Base-by-base conservation (phyloP, 2,888 invertebrate genomes). In the Oxyteleia sp. region DNA sequence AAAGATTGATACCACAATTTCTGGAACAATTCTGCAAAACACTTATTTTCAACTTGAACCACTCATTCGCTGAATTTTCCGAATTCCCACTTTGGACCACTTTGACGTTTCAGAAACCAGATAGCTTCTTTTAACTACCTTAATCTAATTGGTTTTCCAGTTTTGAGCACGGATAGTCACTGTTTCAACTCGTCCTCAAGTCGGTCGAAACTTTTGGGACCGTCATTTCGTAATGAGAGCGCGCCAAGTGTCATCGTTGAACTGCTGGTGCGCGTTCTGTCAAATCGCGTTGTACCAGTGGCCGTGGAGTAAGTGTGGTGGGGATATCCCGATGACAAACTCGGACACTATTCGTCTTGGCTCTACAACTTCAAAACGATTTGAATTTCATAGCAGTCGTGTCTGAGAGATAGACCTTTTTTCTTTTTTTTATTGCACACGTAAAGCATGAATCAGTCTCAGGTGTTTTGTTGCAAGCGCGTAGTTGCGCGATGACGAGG, bases 211-310 rank as follows among this genome's bases (percentile, higher is more conserved):
- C 4, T 47, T 71, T 38, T 47, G 51, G 63, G 64, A 72, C 71
- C 64, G 51, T 71, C 51, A 61, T 72, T 72, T 66, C 35, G 35
- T 64, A 59, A 43, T 59, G 80, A 80, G 18, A 66, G 72, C 72
- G 80, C 72, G 59, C 51, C 80, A 72, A 80, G 80, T 72, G 26
- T 80, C 66, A 80, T 80, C 80, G 72, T 51, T 18, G 51, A 26
- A 80, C 80, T 80, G 72, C 49, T 72, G 57, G 72, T 72, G 64
- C 53, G 72, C 66, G 57, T 72, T 66, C 72, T 80, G 43, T 80
- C 80, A 80, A 72, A 64, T 66, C 68, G 53, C 18, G 64, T 51
- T 18, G 80, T 74, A 59, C 53, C 43, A 66, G 59, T 53, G 69
- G 72, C n/a, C 20, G 41, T 59, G 13, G 26, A 61, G 45, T n/a